phyloP scores from a whole-genome alignment of 2,888 invertebrate genomes.

The Yponomeuta plumbellus region DNA sequence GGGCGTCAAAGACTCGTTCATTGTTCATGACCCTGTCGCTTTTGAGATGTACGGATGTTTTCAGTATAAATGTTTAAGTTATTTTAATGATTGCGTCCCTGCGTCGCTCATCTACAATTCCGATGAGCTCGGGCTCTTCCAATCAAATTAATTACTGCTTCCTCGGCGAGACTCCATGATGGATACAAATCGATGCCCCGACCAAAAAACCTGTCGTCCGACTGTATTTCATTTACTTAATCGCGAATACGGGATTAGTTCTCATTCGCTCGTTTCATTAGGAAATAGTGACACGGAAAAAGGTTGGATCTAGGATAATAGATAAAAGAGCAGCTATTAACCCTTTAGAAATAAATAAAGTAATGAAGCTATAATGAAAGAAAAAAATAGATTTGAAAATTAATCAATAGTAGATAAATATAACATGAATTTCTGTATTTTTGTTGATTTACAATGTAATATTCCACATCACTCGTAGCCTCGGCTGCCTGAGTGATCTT shows the following conservation, averaged over 20 bases:
- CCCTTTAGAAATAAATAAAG: too few relatives aligned
- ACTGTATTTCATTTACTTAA: constrained; percentile 16
- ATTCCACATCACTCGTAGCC: too few relatives aligned
- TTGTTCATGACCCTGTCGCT: neutral
- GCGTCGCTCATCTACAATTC: constrained; percentile 46
- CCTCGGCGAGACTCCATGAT: constrained; percentile 34
- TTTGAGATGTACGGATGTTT: neutral
- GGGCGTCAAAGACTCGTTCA: neutral
- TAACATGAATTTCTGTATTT: too few relatives aligned
- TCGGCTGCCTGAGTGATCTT: too few relatives aligned
- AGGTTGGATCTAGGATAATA: neutral
- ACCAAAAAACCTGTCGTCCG: constrained; percentile 31
- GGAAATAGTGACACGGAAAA: neutral
- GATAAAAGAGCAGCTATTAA: neutral
- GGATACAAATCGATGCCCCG: constrained; percentile 42
- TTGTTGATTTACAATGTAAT: too few relatives aligned
- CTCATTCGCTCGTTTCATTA: neutral
- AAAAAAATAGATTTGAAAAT: too few relatives aligned
- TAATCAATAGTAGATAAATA: too few relatives aligned
- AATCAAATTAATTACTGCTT: constrained; percentile 60
- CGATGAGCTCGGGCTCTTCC: constrained; percentile 54
- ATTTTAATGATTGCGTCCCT: neutral
- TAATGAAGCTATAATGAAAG: too few relatives aligned
- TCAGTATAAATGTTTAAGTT: constrained; percentile 1
- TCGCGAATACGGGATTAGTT: neutral